Evolutionary conservation across 2,113 vertebrate species (phyloP), one percentile per base, ranked within the genome.

Genomic region (mouse (Mus musculus)): DNA sequence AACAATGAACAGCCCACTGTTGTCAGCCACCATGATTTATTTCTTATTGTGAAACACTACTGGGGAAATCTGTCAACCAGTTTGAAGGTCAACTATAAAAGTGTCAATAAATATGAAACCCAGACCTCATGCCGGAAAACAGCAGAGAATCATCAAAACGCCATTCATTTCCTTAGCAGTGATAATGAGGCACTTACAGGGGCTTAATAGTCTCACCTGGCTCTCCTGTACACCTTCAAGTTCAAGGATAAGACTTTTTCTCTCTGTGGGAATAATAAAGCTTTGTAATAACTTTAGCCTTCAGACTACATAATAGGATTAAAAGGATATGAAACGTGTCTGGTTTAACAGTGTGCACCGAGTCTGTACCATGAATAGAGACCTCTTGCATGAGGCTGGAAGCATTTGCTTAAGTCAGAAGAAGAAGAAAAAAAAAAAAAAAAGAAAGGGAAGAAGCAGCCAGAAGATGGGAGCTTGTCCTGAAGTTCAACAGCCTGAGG

Each of bases 51-150:
- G 91, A 69, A 95, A 94, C 71, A 88, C 90, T 91, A 88, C 61
- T 71, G 69, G 73, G 93, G 89, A 93, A 97, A 91, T 91, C 78
- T 94, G 89, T 96, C 87, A 96, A 63, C 33, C 65, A 89, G 92
- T 63, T 59, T 89, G 89, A 87, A 97, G 96, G 19, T 92, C 94
- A 97, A 92, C 63, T n/a, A 87, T 30, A 59, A 96, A 97, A 95
- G 54, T 90, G 3, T 82, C 92, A 93, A 86, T 73, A 96, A 88
- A 91, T 94, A 39, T 71, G 42, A 97, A 97, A 42, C 22, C 56
- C 17, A 90, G 69, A 42, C 20, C n/a, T 95, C 92, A 89, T 54
- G 91, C 89, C 33, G 88, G 36, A 95, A 19, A n/a, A 86, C 49
- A 87, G 84, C 30, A 52, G 76, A 91, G 88, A 56, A 65, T 76